phyloP scores from a whole-genome alignment of 2,113 vertebrate species.

The Oreochromis tanganicae region DNA sequence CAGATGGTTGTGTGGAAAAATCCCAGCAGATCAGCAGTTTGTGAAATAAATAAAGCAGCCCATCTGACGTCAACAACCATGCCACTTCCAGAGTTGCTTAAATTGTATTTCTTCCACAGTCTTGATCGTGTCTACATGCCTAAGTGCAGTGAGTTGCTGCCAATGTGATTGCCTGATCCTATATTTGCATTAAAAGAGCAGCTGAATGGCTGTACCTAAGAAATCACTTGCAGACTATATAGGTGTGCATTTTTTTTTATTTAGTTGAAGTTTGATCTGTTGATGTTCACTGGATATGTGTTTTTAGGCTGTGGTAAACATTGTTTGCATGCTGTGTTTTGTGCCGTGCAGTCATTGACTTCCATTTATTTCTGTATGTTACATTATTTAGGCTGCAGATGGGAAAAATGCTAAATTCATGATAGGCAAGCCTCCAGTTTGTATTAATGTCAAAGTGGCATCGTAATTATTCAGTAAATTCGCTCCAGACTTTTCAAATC shows the following conservation, averaged over 20 bases:
- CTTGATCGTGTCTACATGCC: not conserved
- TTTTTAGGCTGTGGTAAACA: not conserved
- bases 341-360: not conserved
- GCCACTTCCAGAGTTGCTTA: not conserved
- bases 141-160: not conserved
- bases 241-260: not conserved
- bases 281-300: not conserved
- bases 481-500: not conserved
- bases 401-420: not conserved
- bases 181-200: not conserved
- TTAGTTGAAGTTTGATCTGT: not conserved
- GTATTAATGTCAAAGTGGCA: not conserved
- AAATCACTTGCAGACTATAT: not conserved
- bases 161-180: not conserved
- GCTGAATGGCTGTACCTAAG: not conserved
- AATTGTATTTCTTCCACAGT: not conserved
- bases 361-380: not conserved
- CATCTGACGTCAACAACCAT: not conserved
- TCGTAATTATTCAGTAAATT: not conserved
- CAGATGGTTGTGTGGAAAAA: not conserved
- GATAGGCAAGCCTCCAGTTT: not conserved
- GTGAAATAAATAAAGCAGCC: not conserved
- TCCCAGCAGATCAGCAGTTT: not conserved
- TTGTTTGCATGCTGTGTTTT: not conserved
- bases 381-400: not conserved